Percentiles rank a stretch among this genome's conserved stretches.
These are phyloP conservation scores for Anthoscopus minutus DNA, from an alignment of 2,113 vertebrate species.

Conservation along the genomic window DNA sequence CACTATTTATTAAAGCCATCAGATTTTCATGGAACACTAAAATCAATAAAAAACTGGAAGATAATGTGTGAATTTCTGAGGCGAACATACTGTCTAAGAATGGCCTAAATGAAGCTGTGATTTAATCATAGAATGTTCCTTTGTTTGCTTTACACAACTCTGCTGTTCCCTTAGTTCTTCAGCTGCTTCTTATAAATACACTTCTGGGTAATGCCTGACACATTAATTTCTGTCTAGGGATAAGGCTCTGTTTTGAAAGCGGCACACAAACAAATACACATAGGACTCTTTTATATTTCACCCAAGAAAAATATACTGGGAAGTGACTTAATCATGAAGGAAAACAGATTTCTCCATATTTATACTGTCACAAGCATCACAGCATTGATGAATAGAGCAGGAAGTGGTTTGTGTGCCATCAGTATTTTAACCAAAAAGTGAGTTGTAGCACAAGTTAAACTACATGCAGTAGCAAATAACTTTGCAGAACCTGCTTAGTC, in stretches of 20 bases:
- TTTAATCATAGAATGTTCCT: background rate
- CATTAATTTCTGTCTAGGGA: background rate
- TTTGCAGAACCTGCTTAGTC: background rate
- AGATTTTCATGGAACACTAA: background rate
- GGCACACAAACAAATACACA: background rate
- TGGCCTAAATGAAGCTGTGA: background rate
- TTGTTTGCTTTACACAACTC: constrained; percentile 3
- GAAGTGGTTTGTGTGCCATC: background rate
- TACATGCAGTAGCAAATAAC: background rate
- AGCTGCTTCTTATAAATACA: constrained; percentile 4
- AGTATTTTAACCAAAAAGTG: background rate
- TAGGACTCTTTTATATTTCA: background rate
- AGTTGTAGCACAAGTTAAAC: background rate
- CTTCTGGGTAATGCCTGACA: background rate
- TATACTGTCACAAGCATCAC: background rate
- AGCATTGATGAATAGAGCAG: background rate
- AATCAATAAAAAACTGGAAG: background rate
- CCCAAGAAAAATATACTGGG: background rate
- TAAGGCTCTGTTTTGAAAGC: constrained; percentile 10
- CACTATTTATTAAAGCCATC: background rate
- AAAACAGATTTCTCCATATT: background rate
- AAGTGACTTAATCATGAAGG: background rate
- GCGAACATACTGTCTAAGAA: background rate
- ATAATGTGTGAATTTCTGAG: background rate
- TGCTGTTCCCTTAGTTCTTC: background rate